phyloP scores from a whole-genome alignment of 2,113 vertebrate species.

The Hippoglossus stenolepis region DNA sequence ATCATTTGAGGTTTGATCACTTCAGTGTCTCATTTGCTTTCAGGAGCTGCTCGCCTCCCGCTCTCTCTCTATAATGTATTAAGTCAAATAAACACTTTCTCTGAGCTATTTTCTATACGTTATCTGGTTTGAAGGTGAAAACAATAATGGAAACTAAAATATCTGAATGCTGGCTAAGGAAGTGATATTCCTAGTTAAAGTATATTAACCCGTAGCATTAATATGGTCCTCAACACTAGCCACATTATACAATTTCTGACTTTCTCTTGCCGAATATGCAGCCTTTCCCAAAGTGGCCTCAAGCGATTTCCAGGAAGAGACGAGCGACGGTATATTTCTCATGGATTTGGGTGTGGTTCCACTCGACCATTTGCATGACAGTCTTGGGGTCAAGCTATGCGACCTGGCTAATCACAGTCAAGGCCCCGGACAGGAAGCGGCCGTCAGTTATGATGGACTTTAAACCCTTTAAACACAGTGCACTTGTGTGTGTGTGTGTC shows the following conservation, averaged over 20 bases:
- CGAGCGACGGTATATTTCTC: conserved; percentile 17
- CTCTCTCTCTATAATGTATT: neutral
- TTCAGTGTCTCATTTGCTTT: conserved; percentile 37
- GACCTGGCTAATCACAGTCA: conserved; percentile 46
- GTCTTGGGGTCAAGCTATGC: conserved; percentile 28
- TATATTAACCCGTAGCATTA: neutral
- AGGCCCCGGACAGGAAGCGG: conserved; percentile 43
- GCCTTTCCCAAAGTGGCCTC: conserved; percentile 24
- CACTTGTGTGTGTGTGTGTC: conserved; percentile 12
- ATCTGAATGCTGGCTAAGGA: neutral
- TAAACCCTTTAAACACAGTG: conserved; percentile 37
- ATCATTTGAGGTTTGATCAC: conserved; percentile 56
- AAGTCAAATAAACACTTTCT: neutral
- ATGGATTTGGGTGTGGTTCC: conserved; percentile 44
- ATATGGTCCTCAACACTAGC: conserved; percentile 2
- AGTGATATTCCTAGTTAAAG: neutral
- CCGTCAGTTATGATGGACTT: conserved; percentile 45
- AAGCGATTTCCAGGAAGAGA: conserved; percentile 42
- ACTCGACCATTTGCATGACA: conserved; percentile 24
- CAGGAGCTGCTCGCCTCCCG: neutral
- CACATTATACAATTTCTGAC: neutral
- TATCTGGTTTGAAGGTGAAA: neutral
- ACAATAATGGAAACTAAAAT: too few relatives aligned
- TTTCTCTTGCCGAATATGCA: conserved; percentile 24
- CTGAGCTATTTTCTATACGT: neutral